Percentiles rank a stretch among this genome's conserved stretches.
These are phyloP conservation scores for Parazoanthus swiftii DNA, from an alignment of 92 coral and sea anemone species.

Conservation along the genomic window DNA sequence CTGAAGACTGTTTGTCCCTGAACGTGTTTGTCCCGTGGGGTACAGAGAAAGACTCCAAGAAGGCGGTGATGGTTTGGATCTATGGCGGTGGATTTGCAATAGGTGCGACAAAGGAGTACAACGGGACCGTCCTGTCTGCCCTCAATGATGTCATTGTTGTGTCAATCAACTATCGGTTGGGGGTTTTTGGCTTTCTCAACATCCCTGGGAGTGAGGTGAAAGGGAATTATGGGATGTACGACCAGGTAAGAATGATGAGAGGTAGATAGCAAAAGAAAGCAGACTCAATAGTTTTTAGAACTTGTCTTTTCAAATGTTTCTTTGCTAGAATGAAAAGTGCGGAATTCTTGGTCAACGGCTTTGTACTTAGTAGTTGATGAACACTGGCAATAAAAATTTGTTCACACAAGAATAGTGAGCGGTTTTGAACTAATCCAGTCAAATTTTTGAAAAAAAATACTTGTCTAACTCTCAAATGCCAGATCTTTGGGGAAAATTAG, in stretches of 20 bases:
- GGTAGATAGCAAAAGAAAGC: too few relatives aligned
- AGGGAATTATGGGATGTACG: slow-evolving; percentile 50
- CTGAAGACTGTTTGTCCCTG: slow-evolving; percentile 65
- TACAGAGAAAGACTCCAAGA: slow-evolving; percentile 33
- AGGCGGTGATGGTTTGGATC: slow-evolving; percentile 29
- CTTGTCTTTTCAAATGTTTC: too few relatives aligned
- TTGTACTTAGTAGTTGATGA: too few relatives aligned
- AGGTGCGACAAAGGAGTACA: slow-evolving; percentile 42
- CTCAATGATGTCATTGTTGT: slow-evolving; percentile 7
- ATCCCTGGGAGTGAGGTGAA: slow-evolving; percentile 54
- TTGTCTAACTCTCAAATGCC: too few relatives aligned
- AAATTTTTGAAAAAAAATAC: too few relatives aligned
- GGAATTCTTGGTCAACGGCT: too few relatives aligned
- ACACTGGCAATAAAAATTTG: too few relatives aligned
- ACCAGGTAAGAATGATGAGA: slow-evolving; percentile 51
- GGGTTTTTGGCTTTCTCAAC: slow-evolving; percentile 62
- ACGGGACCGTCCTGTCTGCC: background rate
- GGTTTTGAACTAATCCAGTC: too few relatives aligned
- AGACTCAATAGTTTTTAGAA: background rate
- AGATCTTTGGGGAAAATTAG: too few relatives aligned
- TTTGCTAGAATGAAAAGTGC: too few relatives aligned
- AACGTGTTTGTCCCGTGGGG: slow-evolving; percentile 35
- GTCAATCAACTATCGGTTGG: slow-evolving; percentile 3
- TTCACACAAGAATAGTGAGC: too few relatives aligned
- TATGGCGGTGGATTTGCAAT: slow-evolving; percentile 54